phyloP scores from a whole-genome alignment of 2,113 vertebrate species.

The Potamarius usumacintae region DNA sequence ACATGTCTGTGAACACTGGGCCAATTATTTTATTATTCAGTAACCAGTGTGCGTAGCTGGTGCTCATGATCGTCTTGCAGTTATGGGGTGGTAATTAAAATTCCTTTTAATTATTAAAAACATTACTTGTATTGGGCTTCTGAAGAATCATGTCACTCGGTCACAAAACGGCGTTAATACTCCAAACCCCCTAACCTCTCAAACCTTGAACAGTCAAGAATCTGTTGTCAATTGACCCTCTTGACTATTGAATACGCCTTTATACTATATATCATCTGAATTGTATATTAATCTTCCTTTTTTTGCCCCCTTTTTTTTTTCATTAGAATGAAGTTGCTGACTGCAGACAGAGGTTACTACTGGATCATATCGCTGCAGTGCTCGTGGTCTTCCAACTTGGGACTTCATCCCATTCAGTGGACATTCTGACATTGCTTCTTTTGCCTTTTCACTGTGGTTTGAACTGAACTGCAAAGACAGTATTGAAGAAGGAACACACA shows the following conservation, averaged over 20 bases:
- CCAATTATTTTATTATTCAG: neutral
- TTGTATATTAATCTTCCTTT: neutral
- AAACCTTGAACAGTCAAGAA: neutral
- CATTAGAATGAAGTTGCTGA: conserved; percentile 30
- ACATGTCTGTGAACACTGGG: neutral
- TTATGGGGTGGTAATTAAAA: neutral
- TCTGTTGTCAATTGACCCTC: too few relatives aligned
- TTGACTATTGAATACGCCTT: neutral
- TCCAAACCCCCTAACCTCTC: too few relatives aligned
- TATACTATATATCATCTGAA: neutral
- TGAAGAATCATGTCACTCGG: neutral
- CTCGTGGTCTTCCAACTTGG: conserved; percentile 44
- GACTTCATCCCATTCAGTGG: conserved; percentile 38
- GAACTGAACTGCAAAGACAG: conserved; percentile 28
- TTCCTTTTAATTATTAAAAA: neutral
- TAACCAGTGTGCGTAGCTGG: neutral
- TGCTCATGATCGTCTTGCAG: neutral
- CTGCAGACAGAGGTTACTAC: conserved; percentile 24
- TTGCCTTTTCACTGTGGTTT: conserved; percentile 38
- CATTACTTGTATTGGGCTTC: neutral
- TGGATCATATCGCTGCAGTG: conserved; percentile 23
- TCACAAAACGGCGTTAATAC: too few relatives aligned
- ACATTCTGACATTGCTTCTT: conserved; percentile 26
- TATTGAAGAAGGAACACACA: conserved; percentile 34
- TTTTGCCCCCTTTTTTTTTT: neutral